Evolutionary conservation across 2,888 invertebrate genomes (phyloP).

Genomic region (Slavum lentiscoides): DNA sequence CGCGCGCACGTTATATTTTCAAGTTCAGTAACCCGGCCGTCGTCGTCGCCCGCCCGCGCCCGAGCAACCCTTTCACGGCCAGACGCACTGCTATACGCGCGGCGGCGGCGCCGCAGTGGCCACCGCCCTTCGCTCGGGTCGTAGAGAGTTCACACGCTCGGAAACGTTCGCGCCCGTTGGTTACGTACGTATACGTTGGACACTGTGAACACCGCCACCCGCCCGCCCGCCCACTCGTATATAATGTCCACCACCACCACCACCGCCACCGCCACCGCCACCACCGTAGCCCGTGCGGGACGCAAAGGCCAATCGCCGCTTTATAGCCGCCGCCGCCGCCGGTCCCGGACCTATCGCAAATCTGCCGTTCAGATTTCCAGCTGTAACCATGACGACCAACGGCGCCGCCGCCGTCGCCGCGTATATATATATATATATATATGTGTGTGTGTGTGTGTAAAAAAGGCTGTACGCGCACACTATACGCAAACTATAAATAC

Average conservation of each 20-base stretch:
- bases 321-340: background rate
- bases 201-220: background rate
- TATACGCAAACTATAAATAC: too few species aligned
- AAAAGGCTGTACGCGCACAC: too few species aligned
- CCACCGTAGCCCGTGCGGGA: background rate
- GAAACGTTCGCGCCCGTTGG: slow-evolving; percentile 1
- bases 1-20: slow-evolving; percentile 33
- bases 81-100: slow-evolving; percentile 21
- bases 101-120: background rate
- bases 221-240: background rate
- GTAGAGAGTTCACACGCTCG: slow-evolving; percentile 42
- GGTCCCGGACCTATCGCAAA: slow-evolving; percentile 52
- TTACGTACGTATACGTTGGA: background rate
- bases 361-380: slow-evolving; percentile 21
- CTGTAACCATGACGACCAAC: slow-evolving; percentile 33
- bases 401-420: background rate
- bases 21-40: slow-evolving; percentile 48
- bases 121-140: slow-evolving; percentile 39
- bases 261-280: background rate
- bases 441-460: background rate
- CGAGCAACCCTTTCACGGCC: slow-evolving; percentile 42
- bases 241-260: background rate
- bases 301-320: background rate
- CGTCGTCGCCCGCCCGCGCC: slow-evolving; percentile 1
- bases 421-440: background rate